phyloP scores from a whole-genome alignment of 2,113 vertebrate species.

The Vulpes lagopus region DNA sequence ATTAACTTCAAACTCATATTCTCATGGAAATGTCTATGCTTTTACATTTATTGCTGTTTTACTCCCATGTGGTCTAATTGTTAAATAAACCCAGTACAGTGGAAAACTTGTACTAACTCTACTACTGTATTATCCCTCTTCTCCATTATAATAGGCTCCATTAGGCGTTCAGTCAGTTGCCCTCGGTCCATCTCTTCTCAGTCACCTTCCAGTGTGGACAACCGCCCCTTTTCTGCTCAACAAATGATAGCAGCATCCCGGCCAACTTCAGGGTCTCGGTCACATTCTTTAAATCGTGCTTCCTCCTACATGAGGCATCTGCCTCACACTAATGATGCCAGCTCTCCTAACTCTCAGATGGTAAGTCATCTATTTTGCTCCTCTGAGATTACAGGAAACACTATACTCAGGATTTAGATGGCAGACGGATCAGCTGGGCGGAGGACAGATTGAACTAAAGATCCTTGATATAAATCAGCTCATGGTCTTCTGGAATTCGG shows the following conservation, averaged over 20 bases:
- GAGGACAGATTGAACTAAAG: not conserved
- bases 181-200: conserved; percentile 96
- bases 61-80: not conserved
- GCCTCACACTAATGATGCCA: conserved; percentile 89
- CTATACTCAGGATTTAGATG: not conserved
- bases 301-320: conserved; percentile 88
- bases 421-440: not conserved
- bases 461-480: not conserved
- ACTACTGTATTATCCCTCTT: conserved; percentile 84
- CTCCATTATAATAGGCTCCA: conserved; percentile 88
- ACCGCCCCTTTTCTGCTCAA: conserved; percentile 88
- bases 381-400: not conserved
- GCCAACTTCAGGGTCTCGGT: conserved; percentile 89
- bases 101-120: conserved; percentile 89
- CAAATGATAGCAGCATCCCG: conserved; percentile 86
- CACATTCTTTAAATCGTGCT: conserved; percentile 91
- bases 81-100: conserved; percentile 88
- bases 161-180: conserved; percentile 96
- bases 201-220: conserved; percentile 89
- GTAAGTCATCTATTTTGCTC: conserved; percentile 88
- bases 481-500: not conserved
- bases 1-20: not conserved
- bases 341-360: conserved; percentile 89
- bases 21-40: not conserved
- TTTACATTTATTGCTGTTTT: not conserved